These are phyloP conservation scores for Gorilla gorilla DNA, from an alignment of 2,113 vertebrate species.

Conservation along the genomic window DNA sequence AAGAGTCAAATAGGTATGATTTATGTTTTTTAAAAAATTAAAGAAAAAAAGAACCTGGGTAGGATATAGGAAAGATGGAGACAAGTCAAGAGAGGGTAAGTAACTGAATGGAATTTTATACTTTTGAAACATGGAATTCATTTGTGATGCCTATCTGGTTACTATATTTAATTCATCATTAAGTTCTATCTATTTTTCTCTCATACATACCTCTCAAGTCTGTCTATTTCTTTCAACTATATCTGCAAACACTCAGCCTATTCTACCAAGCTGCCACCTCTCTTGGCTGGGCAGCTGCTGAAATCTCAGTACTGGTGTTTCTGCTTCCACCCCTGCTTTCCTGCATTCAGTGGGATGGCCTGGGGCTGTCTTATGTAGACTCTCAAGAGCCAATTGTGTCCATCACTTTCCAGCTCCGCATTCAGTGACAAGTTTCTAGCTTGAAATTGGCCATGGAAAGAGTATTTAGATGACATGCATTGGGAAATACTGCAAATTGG, in stretches of 20 bases:
- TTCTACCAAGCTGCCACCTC: neutral
- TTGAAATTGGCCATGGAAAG: neutral
- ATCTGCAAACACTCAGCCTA: neutral
- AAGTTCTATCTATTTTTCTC: neutral
- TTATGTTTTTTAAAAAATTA: neutral
- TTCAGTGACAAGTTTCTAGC: neutral
- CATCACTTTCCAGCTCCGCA: neutral
- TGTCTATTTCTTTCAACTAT: neutral
- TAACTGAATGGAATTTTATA: neutral
- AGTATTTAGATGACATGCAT: neutral
- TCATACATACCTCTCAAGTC: neutral
- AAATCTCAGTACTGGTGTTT: neutral
- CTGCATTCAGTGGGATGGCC: neutral
- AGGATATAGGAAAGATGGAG: neutral
- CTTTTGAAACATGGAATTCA: neutral
- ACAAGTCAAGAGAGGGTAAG: neutral
- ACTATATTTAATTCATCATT: neutral
- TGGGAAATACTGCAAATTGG: neutral
- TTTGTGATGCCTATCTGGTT: neutral
- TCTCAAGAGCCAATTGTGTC: neutral
- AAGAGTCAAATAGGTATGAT: neutral
- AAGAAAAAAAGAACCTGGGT: neutral
- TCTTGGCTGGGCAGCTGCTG: neutral
- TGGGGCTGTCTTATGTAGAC: neutral
- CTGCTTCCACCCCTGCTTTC: neutral